Evolutionary conservation across 2,888 invertebrate species (phyloP).

Genomic region (Pterobdella sp.): DNA sequence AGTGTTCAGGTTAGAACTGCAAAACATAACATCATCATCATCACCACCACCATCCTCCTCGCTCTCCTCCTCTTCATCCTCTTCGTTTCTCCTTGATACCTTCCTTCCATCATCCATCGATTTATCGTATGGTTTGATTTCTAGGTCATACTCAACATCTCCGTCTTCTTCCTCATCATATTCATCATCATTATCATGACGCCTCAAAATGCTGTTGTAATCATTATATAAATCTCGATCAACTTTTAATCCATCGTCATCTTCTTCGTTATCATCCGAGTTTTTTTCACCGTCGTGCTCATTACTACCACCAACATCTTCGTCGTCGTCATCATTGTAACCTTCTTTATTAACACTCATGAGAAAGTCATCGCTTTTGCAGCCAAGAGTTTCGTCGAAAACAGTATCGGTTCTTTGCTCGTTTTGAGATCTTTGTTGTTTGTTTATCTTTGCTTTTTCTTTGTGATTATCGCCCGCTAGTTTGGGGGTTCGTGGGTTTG

Average conservation of each 20-base stretch:
- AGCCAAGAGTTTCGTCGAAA: background rate
- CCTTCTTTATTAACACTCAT: background rate
- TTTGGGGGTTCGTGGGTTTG: background rate
- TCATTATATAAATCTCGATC: background rate
- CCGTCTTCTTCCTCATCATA: slow-evolving; percentile 24
- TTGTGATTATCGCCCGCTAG: background rate
- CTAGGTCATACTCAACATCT: slow-evolving; percentile 22
- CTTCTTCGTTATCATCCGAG: background rate
- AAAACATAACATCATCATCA: slow-evolving; percentile 4
- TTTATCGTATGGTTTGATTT: background rate
- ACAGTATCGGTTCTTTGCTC: no score
- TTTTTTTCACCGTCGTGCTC: slow-evolving; percentile 13
- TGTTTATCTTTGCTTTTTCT: no score
- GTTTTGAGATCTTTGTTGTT: no score
- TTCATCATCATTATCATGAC: slow-evolving; percentile 1
- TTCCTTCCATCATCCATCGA: background rate
- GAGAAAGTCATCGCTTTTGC: background rate
- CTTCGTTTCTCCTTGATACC: background rate
- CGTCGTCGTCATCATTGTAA: slow-evolving; percentile 13
- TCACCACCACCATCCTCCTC: background rate
- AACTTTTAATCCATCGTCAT: background rate
- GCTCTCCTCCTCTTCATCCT: slow-evolving; percentile 1
- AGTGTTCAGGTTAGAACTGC: background rate
- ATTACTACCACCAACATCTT: slow-evolving; percentile 13
- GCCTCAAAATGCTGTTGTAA: background rate